Conservation (phyloP, 2,888 invertebrate genomes). For the Cylindroiulus punctatus region DNA sequence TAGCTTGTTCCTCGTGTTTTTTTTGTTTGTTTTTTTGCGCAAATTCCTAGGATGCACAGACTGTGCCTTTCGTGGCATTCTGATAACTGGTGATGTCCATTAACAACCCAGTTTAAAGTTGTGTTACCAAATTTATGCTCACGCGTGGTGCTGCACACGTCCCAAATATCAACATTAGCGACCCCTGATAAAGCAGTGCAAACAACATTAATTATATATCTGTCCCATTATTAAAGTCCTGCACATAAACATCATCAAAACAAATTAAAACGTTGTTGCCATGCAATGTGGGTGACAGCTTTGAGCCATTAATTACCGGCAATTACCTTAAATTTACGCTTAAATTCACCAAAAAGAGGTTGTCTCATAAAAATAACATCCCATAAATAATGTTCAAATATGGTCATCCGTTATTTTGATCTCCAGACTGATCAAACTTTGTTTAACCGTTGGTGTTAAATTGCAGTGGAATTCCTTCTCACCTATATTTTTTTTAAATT, state of each 20-base stretch:
- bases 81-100: constrained; percentile 1
- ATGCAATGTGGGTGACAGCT: not conserved
- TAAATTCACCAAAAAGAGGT: too few species aligned
- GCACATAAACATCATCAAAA: not conserved
- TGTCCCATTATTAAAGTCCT: not conserved
- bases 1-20: too few species aligned
- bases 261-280: not conserved
- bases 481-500: too few species aligned
- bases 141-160: not conserved
- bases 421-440: too few species aligned
- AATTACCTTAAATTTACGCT: not conserved
- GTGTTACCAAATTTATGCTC: not conserved
- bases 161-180: not conserved
- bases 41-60: not conserved
- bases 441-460: too few species aligned
- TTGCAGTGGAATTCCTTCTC: too few species aligned
- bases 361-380: too few species aligned
- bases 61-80: not conserved
- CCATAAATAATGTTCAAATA: too few species aligned
- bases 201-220: not conserved
- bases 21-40: not conserved
- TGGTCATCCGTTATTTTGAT: too few species aligned
- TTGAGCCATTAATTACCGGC: too few species aligned
- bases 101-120: not conserved
- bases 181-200: not conserved